Conservation (phyloP, 2,797 vertebrate species). For the Protosalanx chinensis region DNA sequence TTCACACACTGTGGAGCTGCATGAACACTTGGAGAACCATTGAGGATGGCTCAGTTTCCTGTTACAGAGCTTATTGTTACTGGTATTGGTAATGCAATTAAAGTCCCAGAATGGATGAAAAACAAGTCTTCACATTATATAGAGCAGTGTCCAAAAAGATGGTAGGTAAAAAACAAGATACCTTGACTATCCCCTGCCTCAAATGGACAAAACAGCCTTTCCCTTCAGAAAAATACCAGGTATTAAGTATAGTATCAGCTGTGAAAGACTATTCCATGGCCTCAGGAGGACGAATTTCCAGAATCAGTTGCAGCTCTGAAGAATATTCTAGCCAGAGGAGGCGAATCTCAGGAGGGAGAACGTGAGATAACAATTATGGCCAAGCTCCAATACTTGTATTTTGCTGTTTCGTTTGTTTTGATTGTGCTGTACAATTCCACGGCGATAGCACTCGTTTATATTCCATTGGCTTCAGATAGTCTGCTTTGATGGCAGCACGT, state of each 20-base stretch:
- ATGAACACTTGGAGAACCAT: background rate
- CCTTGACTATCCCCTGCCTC: background rate
- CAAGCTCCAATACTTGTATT: constrained; percentile 30
- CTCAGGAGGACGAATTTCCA: background rate
- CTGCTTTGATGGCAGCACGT: constrained; percentile 25
- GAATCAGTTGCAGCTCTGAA: constrained; percentile 14
- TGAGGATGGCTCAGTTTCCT: background rate
- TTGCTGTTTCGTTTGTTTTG: background rate
- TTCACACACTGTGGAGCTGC: background rate
- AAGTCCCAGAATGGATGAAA: background rate
- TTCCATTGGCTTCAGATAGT: constrained; percentile 32
- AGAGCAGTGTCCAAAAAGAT: background rate
- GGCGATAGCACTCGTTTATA: constrained; percentile 31
- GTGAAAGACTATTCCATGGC: background rate
- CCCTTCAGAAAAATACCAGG: background rate
- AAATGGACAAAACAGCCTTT: constrained; percentile 12
- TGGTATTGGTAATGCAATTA: background rate
- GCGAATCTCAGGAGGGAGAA: constrained; percentile 15
- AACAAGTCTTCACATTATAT: background rate
- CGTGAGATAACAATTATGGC: constrained; percentile 24
- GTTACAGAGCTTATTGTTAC: background rate
- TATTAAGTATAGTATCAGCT: background rate
- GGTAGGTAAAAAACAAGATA: background rate
- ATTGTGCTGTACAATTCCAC: constrained; percentile 13
- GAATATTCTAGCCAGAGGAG: constrained; percentile 26